phyloP scores from a whole-genome alignment of 2,113 vertebrate genomes.

The Microtus montanus region DNA sequence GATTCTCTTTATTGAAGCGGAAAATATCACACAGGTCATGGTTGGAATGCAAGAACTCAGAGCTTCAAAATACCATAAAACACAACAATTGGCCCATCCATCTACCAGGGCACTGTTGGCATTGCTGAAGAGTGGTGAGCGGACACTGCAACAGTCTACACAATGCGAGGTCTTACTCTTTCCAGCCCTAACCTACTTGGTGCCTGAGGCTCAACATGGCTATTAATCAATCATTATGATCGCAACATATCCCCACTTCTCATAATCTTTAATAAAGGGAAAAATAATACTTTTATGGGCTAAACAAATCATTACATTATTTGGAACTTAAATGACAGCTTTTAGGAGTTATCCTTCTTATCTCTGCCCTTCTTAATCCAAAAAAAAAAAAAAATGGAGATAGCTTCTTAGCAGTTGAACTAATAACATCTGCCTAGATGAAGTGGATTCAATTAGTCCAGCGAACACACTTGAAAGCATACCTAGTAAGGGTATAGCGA shows the following conservation, averaged over 20 bases:
- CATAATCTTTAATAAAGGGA: not conserved
- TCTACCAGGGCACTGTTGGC: not conserved
- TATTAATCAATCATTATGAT: no score
- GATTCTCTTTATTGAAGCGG: not conserved
- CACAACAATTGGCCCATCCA: not conserved
- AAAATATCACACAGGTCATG: not conserved
- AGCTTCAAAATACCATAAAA: not conserved
- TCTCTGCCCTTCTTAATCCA: no score
- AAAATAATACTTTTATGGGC: not conserved
- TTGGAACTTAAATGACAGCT: not conserved
- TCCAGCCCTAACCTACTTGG: not conserved
- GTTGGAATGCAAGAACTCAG: not conserved
- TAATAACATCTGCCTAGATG: not conserved
- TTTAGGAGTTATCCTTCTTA: not conserved
- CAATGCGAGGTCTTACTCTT: no score
- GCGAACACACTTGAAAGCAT: not conserved
- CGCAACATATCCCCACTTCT: not conserved
- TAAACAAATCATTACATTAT: not conserved
- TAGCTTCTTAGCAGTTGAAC: no score
- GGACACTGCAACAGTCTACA: fast-evolving
- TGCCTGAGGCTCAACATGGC: not conserved
- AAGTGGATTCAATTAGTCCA: not conserved
- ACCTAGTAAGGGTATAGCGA: not conserved
- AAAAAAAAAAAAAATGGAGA: not conserved
- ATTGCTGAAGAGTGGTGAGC: fast-evolving